These are phyloP conservation scores for Sebastes kiyomatsui DNA, from an alignment of 2,797 vertebrate species.

Conservation along the genomic window DNA sequence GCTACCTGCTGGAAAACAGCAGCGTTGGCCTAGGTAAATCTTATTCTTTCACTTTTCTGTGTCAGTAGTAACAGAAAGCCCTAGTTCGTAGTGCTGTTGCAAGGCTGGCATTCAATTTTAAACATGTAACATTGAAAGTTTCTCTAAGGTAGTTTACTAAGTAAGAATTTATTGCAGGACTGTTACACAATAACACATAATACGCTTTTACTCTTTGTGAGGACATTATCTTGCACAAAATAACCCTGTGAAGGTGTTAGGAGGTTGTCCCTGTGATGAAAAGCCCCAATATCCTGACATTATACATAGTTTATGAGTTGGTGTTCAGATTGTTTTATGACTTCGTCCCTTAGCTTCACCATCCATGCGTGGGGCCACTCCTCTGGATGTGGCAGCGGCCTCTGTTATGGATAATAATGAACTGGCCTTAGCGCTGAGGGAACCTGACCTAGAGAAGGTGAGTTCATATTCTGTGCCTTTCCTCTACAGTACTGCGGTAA, in stretches of 20 bases:
- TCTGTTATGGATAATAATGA: slow-evolving; percentile 99
- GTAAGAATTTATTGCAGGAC: neutral
- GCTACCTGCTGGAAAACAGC: slow-evolving; percentile 95
- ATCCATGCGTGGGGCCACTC: slow-evolving; percentile 96
- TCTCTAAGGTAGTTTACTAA: neutral
- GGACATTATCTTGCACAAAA: neutral
- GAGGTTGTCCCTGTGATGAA: neutral
- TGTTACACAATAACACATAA: too few relatives aligned
- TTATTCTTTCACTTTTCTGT: neutral
- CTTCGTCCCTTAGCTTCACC: slow-evolving; percentile 86
- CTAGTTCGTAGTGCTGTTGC: neutral
- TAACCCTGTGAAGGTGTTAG: neutral
- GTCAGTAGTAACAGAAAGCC: neutral
- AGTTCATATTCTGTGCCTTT: neutral
- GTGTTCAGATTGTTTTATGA: slow-evolving; percentile 7
- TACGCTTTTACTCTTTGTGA: neutral
- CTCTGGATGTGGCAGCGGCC: slow-evolving; percentile 94
- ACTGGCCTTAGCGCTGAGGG: slow-evolving; percentile 89
- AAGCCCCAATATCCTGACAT: neutral
- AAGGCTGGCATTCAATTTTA: neutral
- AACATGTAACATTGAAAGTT: neutral
- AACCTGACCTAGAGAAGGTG: slow-evolving; percentile 91
- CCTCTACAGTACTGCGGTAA: neutral
- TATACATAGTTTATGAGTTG: neutral
- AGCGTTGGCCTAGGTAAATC: slow-evolving; percentile 92